phyloP scores from a whole-genome alignment of 2,888 invertebrate species.

The Pardosa pseudoannulata region DNA sequence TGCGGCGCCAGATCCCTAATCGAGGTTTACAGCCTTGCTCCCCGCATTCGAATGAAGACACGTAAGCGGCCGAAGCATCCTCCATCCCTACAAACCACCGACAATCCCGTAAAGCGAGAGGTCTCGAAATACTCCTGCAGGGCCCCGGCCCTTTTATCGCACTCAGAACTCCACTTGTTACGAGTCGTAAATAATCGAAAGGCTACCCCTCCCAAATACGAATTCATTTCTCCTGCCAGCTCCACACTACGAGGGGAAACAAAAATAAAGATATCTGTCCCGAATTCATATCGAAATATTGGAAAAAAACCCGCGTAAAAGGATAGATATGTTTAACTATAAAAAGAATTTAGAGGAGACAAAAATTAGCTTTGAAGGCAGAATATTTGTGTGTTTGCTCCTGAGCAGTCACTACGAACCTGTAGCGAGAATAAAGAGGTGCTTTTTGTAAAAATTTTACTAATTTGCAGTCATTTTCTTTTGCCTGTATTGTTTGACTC shows the following conservation, averaged over 20 bases:
- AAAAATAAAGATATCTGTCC: no score
- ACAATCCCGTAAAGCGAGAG: constrained; percentile 33
- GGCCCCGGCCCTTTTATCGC: constrained; percentile 58
- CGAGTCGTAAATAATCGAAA: constrained; percentile 59
- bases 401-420: no score
- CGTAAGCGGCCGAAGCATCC: constrained; percentile 39
- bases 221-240: constrained; percentile 20
- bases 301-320: no score
- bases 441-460: no score
- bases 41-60: constrained; percentile 58
- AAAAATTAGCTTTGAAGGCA: no score
- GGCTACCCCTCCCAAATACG: constrained; percentile 1
- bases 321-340: no score
- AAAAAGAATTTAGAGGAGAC: no score
- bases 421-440: no score
- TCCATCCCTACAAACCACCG: constrained; percentile 26
- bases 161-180: constrained; percentile 64
- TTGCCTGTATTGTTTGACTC: no score
- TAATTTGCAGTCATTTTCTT: no score
- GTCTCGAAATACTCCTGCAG: constrained; percentile 42
- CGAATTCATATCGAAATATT: no score
- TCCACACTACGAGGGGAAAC: not conserved
- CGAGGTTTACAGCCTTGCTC: constrained; percentile 60
- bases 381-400: no score
- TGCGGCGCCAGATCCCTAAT: constrained; percentile 52